Evolutionary conservation across 1,140 invertebrate genomes (phyloP), one percentile per base, ranked within the genome.

Genomic region (Dryas iulia): DNA sequence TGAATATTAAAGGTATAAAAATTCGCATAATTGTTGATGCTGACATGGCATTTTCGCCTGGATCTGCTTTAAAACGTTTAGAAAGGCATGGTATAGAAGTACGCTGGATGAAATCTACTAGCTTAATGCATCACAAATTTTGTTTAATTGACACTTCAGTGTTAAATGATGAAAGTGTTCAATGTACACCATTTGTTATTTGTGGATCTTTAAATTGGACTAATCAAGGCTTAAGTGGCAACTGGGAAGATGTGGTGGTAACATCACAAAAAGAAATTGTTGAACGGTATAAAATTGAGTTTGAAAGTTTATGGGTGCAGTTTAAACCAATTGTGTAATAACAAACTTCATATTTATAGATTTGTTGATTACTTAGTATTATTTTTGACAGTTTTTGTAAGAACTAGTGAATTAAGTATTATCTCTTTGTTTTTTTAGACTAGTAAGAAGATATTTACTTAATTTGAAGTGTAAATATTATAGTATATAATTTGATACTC

Each of bases 101-200:
- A 1, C 76, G 88, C n/a, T 91, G 87, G 87, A 86, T 83, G 77
- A 90, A 91, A 64, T 86, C 87, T 3, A 82, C 82, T 4, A 84
- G 83, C 28, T 56, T 91, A 11, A 91, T 91, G 87, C 89, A 91
- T 52, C 86, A 91, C 31, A 91, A 91, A 62, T 91, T 89, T 59
- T 89, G 82, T 71, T 65, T 91, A 8, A 73, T 86, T 61, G 89
- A 91, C 59, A 76, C 79, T 25, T 53, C 65, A 24, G 26, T 18
- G n/a, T 21, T 33, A 21, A 25, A 30, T 10, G 63, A 26, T 60
- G 71, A 68, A 14, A 57, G 78, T 53, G 25, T 47, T 21, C 5
- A 60, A 4, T 56, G 35, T 1, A 74, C 69, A 7, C 87, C 87
- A 1, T 68, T 84, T 53, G 71, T 89, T 0, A 82, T 90, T 47